Evolutionary conservation across 2,888 invertebrate genomes (phyloP).

Genomic region (Chrysolina haemoptera): DNA sequence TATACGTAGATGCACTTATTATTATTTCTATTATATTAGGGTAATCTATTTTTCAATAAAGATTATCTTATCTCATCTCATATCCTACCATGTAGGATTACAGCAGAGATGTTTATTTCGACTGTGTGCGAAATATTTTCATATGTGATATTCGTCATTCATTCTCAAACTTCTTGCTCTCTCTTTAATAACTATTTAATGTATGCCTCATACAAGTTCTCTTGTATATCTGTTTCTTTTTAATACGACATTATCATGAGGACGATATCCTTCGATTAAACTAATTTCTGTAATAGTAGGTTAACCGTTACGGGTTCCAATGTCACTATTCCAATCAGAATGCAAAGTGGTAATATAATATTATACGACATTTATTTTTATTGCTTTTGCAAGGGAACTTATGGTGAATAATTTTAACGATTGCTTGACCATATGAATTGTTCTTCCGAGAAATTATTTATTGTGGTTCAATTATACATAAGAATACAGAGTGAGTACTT

Average conservation of each 20-base stretch:
- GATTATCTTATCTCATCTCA: no score
- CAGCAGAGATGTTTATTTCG: no score
- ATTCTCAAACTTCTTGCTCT: no score
- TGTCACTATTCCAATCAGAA: constrained; percentile 19
- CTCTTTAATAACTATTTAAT: no score
- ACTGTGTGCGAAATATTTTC: no score
- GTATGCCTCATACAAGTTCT: neutral
- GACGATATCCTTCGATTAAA: neutral
- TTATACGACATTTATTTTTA: constrained; percentile 13
- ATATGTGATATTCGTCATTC: no score
- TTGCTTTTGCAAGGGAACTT: neutral
- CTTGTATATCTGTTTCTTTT: neutral
- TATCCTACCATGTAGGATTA: no score
- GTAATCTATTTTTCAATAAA: no score
- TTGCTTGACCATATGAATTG: neutral
- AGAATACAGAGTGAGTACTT: neutral
- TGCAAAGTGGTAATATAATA: constrained; percentile 2
- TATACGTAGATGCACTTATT: no score
- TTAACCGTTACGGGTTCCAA: constrained; percentile 20
- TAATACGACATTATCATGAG: neutral
- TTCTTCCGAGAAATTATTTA: neutral
- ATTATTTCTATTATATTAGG: no score
- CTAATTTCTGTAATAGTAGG: constrained; percentile 18
- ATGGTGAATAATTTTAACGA: neutral
- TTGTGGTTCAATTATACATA: neutral